Percentiles rank a stretch among this genome's conserved stretches.
Conservation (phyloP, 2,888 invertebrate genomes). For the Polydrusus tereticollis region DNA sequence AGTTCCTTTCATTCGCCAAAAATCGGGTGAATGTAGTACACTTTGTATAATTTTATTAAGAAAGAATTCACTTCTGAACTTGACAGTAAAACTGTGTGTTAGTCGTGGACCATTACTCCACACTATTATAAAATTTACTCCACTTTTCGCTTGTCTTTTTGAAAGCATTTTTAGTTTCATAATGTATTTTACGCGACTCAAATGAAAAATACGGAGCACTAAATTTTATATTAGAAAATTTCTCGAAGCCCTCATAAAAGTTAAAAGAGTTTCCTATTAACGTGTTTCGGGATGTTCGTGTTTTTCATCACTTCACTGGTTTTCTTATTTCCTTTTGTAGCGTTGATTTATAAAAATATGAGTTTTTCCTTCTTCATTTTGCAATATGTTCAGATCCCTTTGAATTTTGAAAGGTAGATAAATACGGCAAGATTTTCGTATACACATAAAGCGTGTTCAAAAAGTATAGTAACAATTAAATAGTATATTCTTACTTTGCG, state of each 20-base stretch:
- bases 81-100: background rate
- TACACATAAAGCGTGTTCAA: too few species aligned
- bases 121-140: background rate
- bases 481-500: too few species aligned
- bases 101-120: background rate
- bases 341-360: background rate
- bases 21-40: too few species aligned
- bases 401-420: background rate
- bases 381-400: background rate
- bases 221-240: conserved; percentile 4
- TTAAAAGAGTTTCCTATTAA: background rate
- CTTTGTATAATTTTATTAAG: too few species aligned
- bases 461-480: too few species aligned
- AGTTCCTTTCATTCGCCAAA: too few species aligned
- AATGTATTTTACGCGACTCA: background rate
- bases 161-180: background rate
- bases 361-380: background rate
- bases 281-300: conserved; percentile 3
- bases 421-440: too few species aligned
- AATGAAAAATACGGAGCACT: background rate
- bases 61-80: background rate
- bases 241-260: conserved; percentile 6
- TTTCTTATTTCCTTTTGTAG: background rate
- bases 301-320: conserved; percentile 1
- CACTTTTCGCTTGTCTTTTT: background rate